These are phyloP conservation scores for Clarias laeviceps DNA, from an alignment of 2,797 vertebrate genomes.

Conservation along the genomic window DNA sequence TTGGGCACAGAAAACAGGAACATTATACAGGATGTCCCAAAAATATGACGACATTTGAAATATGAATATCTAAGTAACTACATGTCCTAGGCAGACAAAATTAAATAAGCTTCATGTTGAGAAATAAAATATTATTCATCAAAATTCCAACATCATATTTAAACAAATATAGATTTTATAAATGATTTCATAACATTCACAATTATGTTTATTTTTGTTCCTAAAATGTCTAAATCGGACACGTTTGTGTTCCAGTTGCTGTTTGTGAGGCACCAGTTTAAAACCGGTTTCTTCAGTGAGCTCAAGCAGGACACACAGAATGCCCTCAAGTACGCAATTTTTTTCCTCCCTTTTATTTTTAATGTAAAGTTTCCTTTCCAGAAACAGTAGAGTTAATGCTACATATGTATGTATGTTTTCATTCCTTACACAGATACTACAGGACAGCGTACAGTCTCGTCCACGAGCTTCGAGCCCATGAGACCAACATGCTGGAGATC, in stretches of 20 bases:
- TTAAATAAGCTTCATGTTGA: too few relatives aligned
- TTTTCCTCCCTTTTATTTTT: neutral
- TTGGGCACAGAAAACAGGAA: too few relatives aligned
- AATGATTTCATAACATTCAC: neutral
- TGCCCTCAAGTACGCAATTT: constrained; percentile 88
- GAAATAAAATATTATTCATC: too few relatives aligned
- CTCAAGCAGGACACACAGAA: constrained; percentile 97
- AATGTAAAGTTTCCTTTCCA: neutral
- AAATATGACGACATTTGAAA: too few relatives aligned
- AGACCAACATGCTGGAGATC: constrained; percentile 98
- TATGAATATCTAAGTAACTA: too few relatives aligned
- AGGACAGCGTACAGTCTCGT: constrained; percentile 92
- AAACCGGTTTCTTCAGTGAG: constrained; percentile 97
- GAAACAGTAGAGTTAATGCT: too few relatives aligned
- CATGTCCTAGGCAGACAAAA: too few relatives aligned
- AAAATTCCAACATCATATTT: too few relatives aligned
- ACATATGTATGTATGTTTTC: neutral
- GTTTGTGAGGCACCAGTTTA: constrained; percentile 98
- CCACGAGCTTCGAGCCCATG: constrained; percentile 93
- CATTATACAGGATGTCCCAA: too few relatives aligned
- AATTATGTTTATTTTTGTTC: neutral
- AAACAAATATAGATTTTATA: neutral
- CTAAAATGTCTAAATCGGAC: neutral
- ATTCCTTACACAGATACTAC: constrained; percentile 82
- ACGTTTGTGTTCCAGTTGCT: constrained; percentile 82